phyloP scores from a whole-genome alignment of 1,140 invertebrate genomes.

The Oncopeltus fasciatus region DNA sequence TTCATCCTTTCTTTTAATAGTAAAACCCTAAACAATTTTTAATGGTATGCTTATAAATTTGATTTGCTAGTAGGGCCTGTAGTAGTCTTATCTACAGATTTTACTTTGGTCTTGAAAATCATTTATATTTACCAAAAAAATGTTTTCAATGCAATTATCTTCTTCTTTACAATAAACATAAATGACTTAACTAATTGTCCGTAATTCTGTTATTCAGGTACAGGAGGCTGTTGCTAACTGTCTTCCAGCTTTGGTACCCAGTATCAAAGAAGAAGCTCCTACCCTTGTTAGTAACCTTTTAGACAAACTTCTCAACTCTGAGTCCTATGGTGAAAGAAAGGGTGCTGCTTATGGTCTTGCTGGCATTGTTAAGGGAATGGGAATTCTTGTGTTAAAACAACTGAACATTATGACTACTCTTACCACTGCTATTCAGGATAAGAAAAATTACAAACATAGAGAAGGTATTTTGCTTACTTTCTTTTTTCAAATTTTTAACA shows the following conservation, averaged over 20 bases:
- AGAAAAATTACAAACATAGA: constrained; percentile 82
- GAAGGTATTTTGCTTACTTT: no score
- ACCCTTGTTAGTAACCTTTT: constrained; percentile 77
- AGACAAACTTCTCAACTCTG: constrained; percentile 75
- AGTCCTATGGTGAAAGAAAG: constrained; percentile 92
- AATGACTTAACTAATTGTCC: no score
- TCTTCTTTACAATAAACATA: no score
- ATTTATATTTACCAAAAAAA: no score
- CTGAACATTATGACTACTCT: constrained; percentile 89
- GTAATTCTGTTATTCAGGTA: constrained; percentile 51
- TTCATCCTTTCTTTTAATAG: no score
- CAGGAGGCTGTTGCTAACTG: constrained; percentile 97
- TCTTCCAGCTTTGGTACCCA: constrained; percentile 80
- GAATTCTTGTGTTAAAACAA: constrained; percentile 88
- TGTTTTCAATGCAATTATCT: no score
- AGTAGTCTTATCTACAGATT: neutral
- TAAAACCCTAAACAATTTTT: no score
- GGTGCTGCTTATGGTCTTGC: constrained; percentile 82
- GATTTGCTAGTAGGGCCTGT: no score
- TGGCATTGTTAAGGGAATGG: constrained; percentile 54
- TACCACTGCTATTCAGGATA: constrained; percentile 89
- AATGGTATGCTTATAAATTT: no score
- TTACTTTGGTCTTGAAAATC: neutral
- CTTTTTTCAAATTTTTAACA: no score
- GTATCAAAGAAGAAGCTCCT: constrained; percentile 79